These are phyloP conservation scores for Colaptes auratus DNA, from an alignment of 2,113 vertebrate genomes.

Conservation along the genomic window DNA sequence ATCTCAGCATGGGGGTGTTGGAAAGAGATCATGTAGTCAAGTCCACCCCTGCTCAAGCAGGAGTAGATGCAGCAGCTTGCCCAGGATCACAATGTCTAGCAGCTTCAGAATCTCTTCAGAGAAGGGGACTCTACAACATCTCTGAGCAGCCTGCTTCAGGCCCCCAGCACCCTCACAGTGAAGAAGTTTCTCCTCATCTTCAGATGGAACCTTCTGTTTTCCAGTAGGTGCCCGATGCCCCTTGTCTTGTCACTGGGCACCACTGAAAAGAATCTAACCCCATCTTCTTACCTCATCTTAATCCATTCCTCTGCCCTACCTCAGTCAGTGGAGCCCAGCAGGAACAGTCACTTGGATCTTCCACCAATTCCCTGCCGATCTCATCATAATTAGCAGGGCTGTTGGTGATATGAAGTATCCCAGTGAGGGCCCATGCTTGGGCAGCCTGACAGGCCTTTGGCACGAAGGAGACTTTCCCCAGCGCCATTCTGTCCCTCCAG, in stretches of 20 bases:
- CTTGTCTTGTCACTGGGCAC: neutral
- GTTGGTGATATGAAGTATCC: neutral
- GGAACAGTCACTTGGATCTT: neutral
- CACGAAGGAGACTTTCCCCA: neutral
- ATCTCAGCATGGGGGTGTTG: neutral
- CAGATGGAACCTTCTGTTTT: neutral
- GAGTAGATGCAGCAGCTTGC: no score
- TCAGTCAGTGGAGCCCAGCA: fast-evolving
- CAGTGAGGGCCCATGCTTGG: fast-evolving
- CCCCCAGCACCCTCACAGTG: neutral
- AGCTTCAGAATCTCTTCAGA: no score
- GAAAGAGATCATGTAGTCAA: neutral
- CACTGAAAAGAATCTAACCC: no score
- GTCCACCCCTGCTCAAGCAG: no score
- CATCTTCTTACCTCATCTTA: neutral
- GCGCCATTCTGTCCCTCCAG: neutral
- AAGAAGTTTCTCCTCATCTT: neutral
- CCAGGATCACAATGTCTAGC: no score
- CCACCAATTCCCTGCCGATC: neutral
- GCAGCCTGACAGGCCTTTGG: neutral
- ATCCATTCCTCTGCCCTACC: no score
- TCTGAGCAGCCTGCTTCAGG: neutral
- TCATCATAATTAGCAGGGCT: neutral
- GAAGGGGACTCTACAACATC: no score
- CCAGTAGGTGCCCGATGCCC: neutral